Conservation (phyloP, 2,888 invertebrate genomes). For the Tortrix viridana region DNA sequence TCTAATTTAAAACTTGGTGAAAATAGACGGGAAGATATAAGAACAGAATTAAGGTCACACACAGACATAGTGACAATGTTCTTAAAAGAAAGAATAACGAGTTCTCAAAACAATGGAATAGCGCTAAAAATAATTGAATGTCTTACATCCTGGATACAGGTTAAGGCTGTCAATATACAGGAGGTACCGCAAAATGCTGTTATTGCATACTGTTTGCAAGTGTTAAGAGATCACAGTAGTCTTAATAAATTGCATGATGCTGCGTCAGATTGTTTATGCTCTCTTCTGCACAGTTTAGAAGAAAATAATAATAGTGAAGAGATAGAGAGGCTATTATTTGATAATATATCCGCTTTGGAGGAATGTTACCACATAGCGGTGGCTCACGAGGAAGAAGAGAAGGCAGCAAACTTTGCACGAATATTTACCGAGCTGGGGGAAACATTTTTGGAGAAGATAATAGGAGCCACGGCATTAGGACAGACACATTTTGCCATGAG, state of each 20-base stretch:
- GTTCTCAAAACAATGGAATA: constrained; percentile 86
- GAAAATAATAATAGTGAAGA: constrained; percentile 88
- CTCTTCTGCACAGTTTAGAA: constrained; percentile 92
- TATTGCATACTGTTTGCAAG: constrained; percentile 88
- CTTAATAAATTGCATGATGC: constrained; percentile 91
- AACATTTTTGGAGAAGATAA: constrained; percentile 93
- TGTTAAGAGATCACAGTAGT: constrained; percentile 85
- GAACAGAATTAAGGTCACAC: constrained; percentile 90
- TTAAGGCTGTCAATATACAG: constrained; percentile 91
- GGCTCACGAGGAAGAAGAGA: constrained; percentile 96
- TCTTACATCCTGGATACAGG: constrained; percentile 95
- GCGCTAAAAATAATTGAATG: constrained; percentile 91
- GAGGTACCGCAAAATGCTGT: constrained; percentile 90
- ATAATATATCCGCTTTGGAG: constrained; percentile 91
- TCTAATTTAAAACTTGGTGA: constrained; percentile 92
- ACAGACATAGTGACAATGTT: constrained; percentile 91
- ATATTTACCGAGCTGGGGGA: constrained; percentile 98
- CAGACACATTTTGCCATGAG: constrained; percentile 90
- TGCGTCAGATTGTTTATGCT: constrained; percentile 95
- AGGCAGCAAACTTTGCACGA: constrained; percentile 96
- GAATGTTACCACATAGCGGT: constrained; percentile 95
- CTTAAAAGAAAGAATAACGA: constrained; percentile 90
- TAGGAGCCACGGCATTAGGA: constrained; percentile 85
- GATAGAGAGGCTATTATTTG: constrained; percentile 92
- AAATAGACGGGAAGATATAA: constrained; percentile 94